A percentile compares a stretch with the other conserved stretches of the same genome.
These are phyloP conservation scores for Melieria omissa DNA, from an alignment of 2,888 invertebrate species.

Conservation along the genomic window DNA sequence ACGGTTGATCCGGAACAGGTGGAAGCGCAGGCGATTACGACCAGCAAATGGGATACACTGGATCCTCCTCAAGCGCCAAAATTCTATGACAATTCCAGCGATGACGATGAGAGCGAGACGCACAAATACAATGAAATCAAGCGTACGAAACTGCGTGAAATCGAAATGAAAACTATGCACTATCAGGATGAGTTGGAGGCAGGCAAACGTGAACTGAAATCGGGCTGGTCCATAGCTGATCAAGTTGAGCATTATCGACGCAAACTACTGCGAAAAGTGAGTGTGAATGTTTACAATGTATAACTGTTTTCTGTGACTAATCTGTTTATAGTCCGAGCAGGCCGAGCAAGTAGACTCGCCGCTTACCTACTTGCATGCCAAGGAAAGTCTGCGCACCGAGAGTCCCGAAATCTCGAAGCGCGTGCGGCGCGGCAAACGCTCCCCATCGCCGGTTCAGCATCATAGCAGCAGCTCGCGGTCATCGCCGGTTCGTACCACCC, in stretches of 20 bases:
- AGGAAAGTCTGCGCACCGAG: constrained; percentile 51
- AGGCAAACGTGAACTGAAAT: constrained; percentile 78
- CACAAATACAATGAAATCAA: constrained; percentile 75
- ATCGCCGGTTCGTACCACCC: constrained; percentile 60
- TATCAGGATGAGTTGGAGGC: constrained; percentile 96
- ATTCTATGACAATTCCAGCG: constrained; percentile 61
- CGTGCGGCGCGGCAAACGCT: constrained; percentile 50
- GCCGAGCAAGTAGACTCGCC: constrained; percentile 56
- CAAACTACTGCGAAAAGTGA: constrained; percentile 86
- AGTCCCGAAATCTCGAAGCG: constrained; percentile 55
- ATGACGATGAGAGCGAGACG: constrained; percentile 70
- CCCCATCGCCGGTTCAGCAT: constrained; percentile 54
- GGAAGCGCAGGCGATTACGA: constrained; percentile 85
- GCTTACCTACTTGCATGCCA: constrained; percentile 50
- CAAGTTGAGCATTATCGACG: constrained; percentile 92
- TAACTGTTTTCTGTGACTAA: background rate
- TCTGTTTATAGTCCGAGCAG: constrained; percentile 43
- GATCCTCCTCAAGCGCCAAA: constrained; percentile 69
- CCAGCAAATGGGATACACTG: constrained; percentile 87
- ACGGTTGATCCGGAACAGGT: constrained; percentile 88
- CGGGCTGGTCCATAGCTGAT: constrained; percentile 79
- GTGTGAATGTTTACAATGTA: background rate
- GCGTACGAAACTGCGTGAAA: constrained; percentile 83
- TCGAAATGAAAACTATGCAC: constrained; percentile 94
- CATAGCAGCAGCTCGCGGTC: constrained; percentile 50